Evolutionary conservation across 1,140 invertebrate genomes (phyloP).

Genomic region (Megalonaias nervosa): DNA sequence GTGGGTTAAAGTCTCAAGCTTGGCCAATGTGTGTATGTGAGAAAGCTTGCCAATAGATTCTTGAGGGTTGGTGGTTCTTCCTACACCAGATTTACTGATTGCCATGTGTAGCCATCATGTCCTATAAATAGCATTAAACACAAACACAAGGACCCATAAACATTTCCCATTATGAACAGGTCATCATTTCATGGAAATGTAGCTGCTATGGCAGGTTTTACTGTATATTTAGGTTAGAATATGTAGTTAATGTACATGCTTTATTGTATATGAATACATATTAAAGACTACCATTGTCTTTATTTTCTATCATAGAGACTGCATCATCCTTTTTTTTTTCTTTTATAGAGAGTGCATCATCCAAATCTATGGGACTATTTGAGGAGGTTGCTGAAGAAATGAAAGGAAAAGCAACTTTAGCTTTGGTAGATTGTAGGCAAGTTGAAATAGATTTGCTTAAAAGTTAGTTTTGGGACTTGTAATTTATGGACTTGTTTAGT

Average conservation of each 20-base stretch:
- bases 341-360: constrained; percentile 56
- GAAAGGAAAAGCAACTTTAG: constrained; percentile 64
- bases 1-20: too few species aligned
- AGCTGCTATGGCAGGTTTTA: background rate
- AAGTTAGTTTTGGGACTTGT: background rate
- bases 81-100: too few species aligned
- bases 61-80: too few species aligned
- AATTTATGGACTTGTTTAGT: background rate
- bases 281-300: background rate
- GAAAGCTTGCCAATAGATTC: too few species aligned
- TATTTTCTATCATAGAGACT: background rate
- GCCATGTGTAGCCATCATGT: too few species aligned
- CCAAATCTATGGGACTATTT: constrained; percentile 54
- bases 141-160: too few species aligned
- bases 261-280: background rate
- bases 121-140: too few species aligned
- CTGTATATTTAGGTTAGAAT: background rate
- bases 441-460: background rate
- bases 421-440: constrained; percentile 68
- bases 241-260: background rate
- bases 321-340: constrained; percentile 23
- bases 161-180: too few species aligned
- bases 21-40: too few species aligned
- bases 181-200: background rate
- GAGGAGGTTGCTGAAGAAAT: constrained; percentile 64